Evolutionary conservation across 2,797 vertebrate species (phyloP).

Genomic region (Fistularia tabacaria): DNA sequence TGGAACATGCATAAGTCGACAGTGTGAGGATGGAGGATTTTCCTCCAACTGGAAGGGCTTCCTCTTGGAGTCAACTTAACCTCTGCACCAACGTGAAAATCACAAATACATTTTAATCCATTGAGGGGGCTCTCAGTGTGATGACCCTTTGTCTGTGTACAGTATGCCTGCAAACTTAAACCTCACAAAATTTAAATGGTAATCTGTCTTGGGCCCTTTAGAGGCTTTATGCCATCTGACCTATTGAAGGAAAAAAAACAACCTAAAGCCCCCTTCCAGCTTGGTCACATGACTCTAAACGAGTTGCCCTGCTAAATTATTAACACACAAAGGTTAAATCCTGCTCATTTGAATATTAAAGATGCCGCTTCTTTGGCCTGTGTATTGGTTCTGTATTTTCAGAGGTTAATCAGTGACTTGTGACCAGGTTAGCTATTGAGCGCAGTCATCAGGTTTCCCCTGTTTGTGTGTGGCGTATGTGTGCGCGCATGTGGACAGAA

Average conservation of each 20-base stretch:
- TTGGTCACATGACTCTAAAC: conserved; percentile 46
- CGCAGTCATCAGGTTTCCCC: conserved; percentile 30
- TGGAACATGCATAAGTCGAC: too few species aligned
- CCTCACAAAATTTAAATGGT: conserved; percentile 71
- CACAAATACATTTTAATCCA: conserved; percentile 50
- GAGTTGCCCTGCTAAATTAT: conserved; percentile 39
- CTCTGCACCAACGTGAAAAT: conserved; percentile 40
- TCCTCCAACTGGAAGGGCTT: too few species aligned
- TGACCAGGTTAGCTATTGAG: conserved; percentile 25
- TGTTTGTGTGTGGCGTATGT: background rate
- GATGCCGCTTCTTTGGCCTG: conserved; percentile 29
- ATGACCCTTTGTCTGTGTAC: conserved; percentile 61
- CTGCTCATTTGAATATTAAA: conserved; percentile 52
- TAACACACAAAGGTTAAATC: conserved; percentile 33
- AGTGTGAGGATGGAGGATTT: too few species aligned
- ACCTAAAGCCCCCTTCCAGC: conserved; percentile 31
- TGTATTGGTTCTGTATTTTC: conserved; percentile 42
- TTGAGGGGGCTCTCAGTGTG: conserved; percentile 27
- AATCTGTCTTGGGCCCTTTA: conserved; percentile 63
- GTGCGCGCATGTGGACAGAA: too few species aligned
- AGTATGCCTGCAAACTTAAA: conserved; percentile 61
- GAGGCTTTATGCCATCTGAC: conserved; percentile 40
- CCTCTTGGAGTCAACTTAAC: conserved; percentile 16
- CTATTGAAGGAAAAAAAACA: background rate
- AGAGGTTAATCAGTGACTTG: conserved; percentile 21